These are phyloP conservation scores for Achatina immaculata DNA, from an alignment of 1,140 invertebrate species.

Conservation along the genomic window DNA sequence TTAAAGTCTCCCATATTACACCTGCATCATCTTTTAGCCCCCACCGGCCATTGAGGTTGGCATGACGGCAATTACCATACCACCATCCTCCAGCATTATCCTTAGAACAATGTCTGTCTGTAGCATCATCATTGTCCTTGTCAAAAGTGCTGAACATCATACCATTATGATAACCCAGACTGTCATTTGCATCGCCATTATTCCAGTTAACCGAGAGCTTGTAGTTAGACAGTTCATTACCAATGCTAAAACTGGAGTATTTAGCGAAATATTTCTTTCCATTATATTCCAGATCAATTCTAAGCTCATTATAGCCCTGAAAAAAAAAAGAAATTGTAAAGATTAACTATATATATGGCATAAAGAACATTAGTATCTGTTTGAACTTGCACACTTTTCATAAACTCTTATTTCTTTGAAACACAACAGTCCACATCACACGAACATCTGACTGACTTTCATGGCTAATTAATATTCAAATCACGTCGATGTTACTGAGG, in stretches of 20 bases:
- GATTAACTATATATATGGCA: no score
- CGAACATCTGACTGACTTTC: no score
- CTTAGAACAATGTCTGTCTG: background rate
- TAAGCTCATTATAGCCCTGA: background rate
- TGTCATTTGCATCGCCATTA: background rate
- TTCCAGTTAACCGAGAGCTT: background rate
- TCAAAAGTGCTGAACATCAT: background rate
- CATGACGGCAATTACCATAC: background rate
- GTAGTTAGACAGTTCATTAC: background rate
- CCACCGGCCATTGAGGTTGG: slow-evolving; percentile 1
- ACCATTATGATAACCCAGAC: background rate
- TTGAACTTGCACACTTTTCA: background rate
- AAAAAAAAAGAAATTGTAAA: no score
- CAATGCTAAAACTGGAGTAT: background rate
- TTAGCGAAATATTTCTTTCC: slow-evolving; percentile 4
- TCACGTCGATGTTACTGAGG: no score
- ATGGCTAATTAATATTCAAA: no score
- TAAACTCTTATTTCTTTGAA: no score
- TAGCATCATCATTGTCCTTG: background rate
- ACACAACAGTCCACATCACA: no score
- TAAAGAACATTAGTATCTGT: background rate
- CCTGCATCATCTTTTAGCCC: background rate
- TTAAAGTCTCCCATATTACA: no score
- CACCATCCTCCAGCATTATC: background rate
- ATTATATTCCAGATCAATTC: slow-evolving; percentile 5